Evolutionary conservation across 2,888 invertebrate genomes (phyloP).

Genomic region (Diaphora mendica): DNA sequence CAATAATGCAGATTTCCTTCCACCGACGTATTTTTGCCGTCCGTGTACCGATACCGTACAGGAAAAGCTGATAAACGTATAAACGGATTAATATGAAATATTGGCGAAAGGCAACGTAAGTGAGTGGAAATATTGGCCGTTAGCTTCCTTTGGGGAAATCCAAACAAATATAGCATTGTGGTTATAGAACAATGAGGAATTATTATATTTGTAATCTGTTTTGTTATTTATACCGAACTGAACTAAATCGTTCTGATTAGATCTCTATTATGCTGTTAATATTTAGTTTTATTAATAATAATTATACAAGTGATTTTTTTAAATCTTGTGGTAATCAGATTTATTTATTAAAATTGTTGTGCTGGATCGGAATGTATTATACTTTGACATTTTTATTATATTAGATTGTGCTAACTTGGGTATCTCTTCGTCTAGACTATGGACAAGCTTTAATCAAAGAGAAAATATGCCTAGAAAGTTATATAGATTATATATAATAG

Average conservation of each 20-base stretch:
- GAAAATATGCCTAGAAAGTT: background rate
- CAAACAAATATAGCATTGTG: conserved; percentile 36
- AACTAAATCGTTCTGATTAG: background rate
- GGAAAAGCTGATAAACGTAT: conserved; percentile 60
- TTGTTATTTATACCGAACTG: background rate
- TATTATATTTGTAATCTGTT: conserved; percentile 28
- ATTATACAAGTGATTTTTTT: background rate
- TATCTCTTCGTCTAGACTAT: background rate
- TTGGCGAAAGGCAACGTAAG: conserved; percentile 59
- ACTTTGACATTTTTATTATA: background rate
- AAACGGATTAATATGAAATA: conserved; percentile 68
- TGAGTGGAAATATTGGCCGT: conserved; percentile 56
- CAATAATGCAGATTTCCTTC: conserved; percentile 34
- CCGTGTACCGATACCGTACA: conserved; percentile 46
- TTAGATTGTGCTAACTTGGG: background rate
- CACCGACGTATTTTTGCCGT: conserved; percentile 39
- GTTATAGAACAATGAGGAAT: conserved; percentile 43
- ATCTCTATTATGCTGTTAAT: background rate
- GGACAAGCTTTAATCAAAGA: background rate
- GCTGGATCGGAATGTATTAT: no score
- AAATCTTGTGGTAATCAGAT: background rate
- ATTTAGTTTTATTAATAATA: background rate
- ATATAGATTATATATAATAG: no score
- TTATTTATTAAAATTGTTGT: no score
- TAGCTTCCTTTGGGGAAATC: conserved; percentile 49